Percentiles rank a stretch among this genome's conserved stretches.
Conservation (phyloP, 92 coral and sea anemone genomes). For the Paramuricea clavata region DNA sequence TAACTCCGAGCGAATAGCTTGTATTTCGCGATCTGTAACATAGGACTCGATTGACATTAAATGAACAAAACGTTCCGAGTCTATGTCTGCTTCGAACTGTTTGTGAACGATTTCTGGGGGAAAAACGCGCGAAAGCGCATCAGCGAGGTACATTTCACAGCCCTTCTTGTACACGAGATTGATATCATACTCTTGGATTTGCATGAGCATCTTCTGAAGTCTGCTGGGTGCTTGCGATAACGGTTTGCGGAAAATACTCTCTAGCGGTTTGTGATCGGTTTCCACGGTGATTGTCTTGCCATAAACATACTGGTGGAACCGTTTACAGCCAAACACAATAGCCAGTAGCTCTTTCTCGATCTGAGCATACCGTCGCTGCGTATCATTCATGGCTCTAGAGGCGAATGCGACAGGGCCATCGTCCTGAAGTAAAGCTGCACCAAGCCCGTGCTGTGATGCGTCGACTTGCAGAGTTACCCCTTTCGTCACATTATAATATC, state of each 20-base stretch:
- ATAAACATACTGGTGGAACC: slow-evolving; percentile 32
- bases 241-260: slow-evolving; percentile 28
- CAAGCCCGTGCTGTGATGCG: slow-evolving; percentile 23
- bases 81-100: slow-evolving; percentile 62
- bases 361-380: slow-evolving; percentile 22
- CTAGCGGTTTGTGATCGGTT: slow-evolving; percentile 26
- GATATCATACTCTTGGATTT: slow-evolving; percentile 28
- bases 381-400: slow-evolving; percentile 21
- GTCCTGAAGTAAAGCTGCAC: slow-evolving; percentile 29
- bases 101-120: slow-evolving; percentile 52
- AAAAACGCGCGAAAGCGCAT: slow-evolving; percentile 70
- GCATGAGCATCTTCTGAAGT: slow-evolving; percentile 35
- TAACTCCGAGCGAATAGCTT: slow-evolving; percentile 50
- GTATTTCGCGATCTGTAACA: slow-evolving; percentile 62
- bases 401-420: slow-evolving; percentile 20
- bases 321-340: slow-evolving; percentile 7
- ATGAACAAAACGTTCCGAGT: slow-evolving; percentile 63
- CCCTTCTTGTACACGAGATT: slow-evolving; percentile 37
- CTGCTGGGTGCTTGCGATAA: slow-evolving; percentile 25
- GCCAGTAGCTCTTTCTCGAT: slow-evolving; percentile 39
- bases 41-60: slow-evolving; percentile 62
- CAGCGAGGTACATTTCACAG: slow-evolving; percentile 52
- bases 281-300: slow-evolving; percentile 24
- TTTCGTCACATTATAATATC: slow-evolving; percentile 58
- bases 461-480: slow-evolving; percentile 27